Conservation (phyloP, 2,888 invertebrate species). For the Drosophila borborema region DNA sequence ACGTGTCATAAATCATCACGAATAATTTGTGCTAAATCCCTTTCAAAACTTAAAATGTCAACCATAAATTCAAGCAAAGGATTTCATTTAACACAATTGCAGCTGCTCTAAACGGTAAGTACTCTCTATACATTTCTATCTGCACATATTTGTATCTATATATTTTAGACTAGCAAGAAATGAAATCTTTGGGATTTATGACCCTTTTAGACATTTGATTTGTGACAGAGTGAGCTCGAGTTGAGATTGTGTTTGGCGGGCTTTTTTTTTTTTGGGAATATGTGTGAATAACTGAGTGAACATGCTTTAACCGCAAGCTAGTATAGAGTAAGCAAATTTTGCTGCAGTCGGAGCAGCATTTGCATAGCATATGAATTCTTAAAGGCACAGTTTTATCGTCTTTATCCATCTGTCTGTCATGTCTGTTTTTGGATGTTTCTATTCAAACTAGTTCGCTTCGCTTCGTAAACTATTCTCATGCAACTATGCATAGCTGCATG, state of each 20-base stretch:
- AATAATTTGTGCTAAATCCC: slow-evolving; percentile 46
- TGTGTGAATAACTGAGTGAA: neutral
- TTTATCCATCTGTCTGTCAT: neutral
- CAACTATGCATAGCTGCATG: neutral
- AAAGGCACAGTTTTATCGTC: neutral
- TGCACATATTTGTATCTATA: neutral
- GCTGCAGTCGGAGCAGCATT: neutral
- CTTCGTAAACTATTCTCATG: neutral
- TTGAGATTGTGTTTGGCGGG: neutral
- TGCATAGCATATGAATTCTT: neutral
- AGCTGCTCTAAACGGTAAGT: slow-evolving; percentile 66
- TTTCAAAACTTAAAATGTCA: slow-evolving; percentile 54
- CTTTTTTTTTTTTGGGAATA: neutral
- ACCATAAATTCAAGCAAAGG: slow-evolving; percentile 56
- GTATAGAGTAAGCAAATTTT: neutral
- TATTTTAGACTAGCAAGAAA: neutral
- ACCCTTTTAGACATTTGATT: neutral
- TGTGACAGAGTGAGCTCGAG: too few relatives aligned
- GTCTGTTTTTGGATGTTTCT: neutral
- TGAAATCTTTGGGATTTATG: slow-evolving; percentile 1
- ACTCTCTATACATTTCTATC: neutral
- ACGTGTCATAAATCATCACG: slow-evolving; percentile 56
- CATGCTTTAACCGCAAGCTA: neutral
- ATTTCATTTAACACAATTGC: slow-evolving; percentile 46
- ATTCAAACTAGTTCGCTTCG: neutral